Percentiles rank a stretch among this genome's conserved stretches.
phyloP scores from a whole-genome alignment of 1,140 invertebrate species.

The Eciton burchellii region DNA sequence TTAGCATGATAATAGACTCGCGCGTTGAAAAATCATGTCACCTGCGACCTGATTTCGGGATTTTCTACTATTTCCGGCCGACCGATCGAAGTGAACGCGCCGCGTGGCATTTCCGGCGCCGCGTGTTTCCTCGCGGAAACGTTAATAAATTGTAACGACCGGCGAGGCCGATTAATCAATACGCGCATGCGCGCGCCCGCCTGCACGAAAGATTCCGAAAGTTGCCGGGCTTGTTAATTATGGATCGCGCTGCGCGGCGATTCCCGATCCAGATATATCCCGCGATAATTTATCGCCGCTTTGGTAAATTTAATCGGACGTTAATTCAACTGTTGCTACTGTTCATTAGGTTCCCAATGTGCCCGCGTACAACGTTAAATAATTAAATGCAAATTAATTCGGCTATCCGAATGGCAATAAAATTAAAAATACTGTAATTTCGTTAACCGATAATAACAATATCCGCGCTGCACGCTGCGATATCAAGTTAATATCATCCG shows the following conservation, averaged over 20 bases:
- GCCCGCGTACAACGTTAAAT: slow-evolving; percentile 53
- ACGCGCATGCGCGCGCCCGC: not conserved
- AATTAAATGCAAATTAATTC: slow-evolving; percentile 57
- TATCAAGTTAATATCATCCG: slow-evolving; percentile 1
- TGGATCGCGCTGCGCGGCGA: not conserved
- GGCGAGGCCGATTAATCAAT: slow-evolving; percentile 14
- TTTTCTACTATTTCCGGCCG: not conserved
- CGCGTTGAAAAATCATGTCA: slow-evolving; percentile 18
- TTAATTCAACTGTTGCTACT: slow-evolving; percentile 62
- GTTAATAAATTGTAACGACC: slow-evolving; percentile 24
- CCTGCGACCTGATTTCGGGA: slow-evolving; percentile 17
- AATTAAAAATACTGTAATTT: slow-evolving; percentile 47
- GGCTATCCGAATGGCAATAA: not conserved
- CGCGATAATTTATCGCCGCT: slow-evolving; percentile 62
- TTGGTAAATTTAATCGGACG: slow-evolving; percentile 62
- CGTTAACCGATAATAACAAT: not conserved
- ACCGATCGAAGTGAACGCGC: not conserved
- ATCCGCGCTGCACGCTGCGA: not conserved
- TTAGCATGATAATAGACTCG: slow-evolving; percentile 25
- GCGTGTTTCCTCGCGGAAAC: not conserved
- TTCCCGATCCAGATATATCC: slow-evolving; percentile 47
- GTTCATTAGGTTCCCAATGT: slow-evolving; percentile 61
- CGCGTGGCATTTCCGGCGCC: not conserved
- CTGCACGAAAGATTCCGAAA: slow-evolving; percentile 15
- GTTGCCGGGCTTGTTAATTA: slow-evolving; percentile 56